A percentile compares a stretch with the other conserved stretches of the same genome.
These are phyloP conservation scores for Dryoscopus gambensis DNA, from an alignment of 2,113 vertebrate genomes.

Conservation along the genomic window DNA sequence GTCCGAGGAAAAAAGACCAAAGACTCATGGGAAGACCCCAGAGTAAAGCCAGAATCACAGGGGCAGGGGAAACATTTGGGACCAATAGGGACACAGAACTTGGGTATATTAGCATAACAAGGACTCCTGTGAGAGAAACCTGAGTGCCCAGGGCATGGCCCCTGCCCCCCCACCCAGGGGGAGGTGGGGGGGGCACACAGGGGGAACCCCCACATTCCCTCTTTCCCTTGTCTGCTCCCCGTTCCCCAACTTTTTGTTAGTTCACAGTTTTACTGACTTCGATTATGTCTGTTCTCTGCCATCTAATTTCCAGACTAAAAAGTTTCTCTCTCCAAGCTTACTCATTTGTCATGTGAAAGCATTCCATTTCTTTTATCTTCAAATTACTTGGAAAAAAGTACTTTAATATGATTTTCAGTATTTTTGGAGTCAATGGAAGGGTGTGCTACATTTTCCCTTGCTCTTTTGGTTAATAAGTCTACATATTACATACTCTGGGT, in stretches of 20 bases:
- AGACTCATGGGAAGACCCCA: too few relatives aligned
- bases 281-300: background rate
- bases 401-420: background rate
- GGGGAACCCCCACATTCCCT: too few relatives aligned
- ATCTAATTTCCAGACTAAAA: background rate
- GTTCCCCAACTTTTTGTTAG: background rate
- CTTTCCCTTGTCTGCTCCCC: rapidly evolving
- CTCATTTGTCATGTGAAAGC: background rate
- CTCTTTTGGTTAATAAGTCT: background rate
- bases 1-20: too few relatives aligned
- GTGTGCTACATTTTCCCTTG: background rate
- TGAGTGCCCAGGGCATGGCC: too few relatives aligned
- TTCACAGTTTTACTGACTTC: background rate
- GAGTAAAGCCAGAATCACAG: too few relatives aligned
- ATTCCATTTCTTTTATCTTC: background rate
- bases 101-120: too few relatives aligned
- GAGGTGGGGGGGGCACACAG: too few relatives aligned
- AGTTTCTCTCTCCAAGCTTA: background rate
- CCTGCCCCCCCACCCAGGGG: too few relatives aligned
- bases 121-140: too few relatives aligned
- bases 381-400: background rate
- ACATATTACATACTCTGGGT: background rate
- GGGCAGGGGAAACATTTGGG: too few relatives aligned
- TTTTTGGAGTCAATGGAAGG: background rate
- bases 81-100: too few relatives aligned